Base-by-base conservation (phyloP, 2,888 invertebrate genomes). In the Tricholauxania praeusta region DNA sequence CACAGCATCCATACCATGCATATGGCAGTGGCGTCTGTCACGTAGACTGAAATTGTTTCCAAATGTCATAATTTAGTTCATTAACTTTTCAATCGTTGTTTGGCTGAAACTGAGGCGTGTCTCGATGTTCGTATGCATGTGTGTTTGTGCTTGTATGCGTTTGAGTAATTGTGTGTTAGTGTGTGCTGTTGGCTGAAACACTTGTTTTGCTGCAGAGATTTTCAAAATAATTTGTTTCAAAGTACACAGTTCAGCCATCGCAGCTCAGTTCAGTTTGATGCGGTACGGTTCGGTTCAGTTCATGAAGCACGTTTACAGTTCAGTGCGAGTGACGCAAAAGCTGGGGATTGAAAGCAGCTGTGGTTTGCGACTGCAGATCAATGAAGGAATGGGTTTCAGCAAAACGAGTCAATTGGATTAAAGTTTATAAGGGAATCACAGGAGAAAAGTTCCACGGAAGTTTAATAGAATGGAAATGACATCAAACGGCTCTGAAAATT, bases 61-160 rank as follows among this genome's bases (percentile, higher is more conserved):
- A 66, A 76, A 77, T 77, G 75, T 76, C 77, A 78, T 77, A 78
- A 78, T 76, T 78, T 75, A 78, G 75, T 77, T 77, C 76, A 78
- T 76, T 75, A 77, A 77, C 75, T 77, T 78, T 78, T 76, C 68
- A 76, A 74, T 76, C 76, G 74, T 22, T 74, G 71, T 77, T 74
- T 72, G 60, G 39, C 49, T 52, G 69, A 62, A 49, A 64, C 51
- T 22, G 51, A 64, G 64, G 64, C 64, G 51, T 64, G 22, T 51
- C 32, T 22, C 15, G 1, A 22, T 51, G 2, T 19, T 2, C 15
- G 12, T 19, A 10, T 64, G 59, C 65, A 15, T 66, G 52, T 49
- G 28, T 72, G 49, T 72, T 10, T 52, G 17, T 51, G 48, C 59
- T 17, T 48, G 55, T 49, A 51, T 62, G 51, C 28, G 49, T 55